phyloP scores from a whole-genome alignment of 1,140 invertebrate species.

The Drosophila ohnishii region DNA sequence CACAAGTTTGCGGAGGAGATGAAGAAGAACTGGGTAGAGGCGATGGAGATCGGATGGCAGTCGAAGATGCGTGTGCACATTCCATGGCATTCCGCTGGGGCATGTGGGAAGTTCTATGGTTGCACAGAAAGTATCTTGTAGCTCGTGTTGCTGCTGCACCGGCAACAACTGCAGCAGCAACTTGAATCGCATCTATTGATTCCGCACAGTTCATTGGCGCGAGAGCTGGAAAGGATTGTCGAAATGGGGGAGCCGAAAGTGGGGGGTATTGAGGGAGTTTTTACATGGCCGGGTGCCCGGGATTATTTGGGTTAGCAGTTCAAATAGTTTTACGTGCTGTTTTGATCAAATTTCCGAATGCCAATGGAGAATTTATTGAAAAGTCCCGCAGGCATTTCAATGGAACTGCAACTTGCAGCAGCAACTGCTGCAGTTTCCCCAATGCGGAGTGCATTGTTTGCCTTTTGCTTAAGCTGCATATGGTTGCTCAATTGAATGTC shows the following conservation, averaged over 20 bases:
- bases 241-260: background rate
- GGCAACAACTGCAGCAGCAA: slow-evolving; percentile 23
- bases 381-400: slow-evolving; percentile 45
- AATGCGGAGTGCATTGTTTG: slow-evolving; percentile 62
- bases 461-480: slow-evolving; percentile 51
- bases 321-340: slow-evolving; percentile 79
- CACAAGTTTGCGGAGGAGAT: slow-evolving; percentile 47
- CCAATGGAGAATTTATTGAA: slow-evolving; percentile 71
- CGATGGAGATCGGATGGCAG: slow-evolving; percentile 53
- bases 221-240: slow-evolving; percentile 30
- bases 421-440: slow-evolving; percentile 23
- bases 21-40: background rate
- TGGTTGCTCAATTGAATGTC: slow-evolving; percentile 71
- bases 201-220: slow-evolving; percentile 74
- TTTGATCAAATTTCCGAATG: slow-evolving; percentile 71
- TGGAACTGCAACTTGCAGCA: slow-evolving; percentile 13
- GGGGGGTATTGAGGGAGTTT: background rate
- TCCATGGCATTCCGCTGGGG: slow-evolving; percentile 62
- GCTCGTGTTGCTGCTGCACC: slow-evolving; percentile 49
- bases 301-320: slow-evolving; percentile 78
- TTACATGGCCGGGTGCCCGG: slow-evolving; percentile 28
- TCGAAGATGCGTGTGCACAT: slow-evolving; percentile 79
- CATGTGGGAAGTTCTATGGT: slow-evolving; percentile 73
- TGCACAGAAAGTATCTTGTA: slow-evolving; percentile 72
- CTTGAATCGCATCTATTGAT: slow-evolving; percentile 71